These are phyloP conservation scores for Tachysurus fulvidraco DNA, from an alignment of 2,113 vertebrate species.

Conservation along the genomic window DNA sequence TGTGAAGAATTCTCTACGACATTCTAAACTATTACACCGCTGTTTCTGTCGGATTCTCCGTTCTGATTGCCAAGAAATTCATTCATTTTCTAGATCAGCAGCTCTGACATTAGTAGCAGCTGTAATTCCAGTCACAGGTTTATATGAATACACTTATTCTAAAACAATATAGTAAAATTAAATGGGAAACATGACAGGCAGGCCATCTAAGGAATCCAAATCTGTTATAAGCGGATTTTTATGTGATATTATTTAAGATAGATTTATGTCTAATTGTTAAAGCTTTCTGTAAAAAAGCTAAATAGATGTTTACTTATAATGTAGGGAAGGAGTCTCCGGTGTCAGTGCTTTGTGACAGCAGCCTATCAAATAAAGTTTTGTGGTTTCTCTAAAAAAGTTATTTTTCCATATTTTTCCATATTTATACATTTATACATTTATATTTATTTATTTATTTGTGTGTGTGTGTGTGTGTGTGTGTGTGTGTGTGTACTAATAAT, in stretches of 20 bases:
- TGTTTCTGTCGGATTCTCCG: background rate
- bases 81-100: background rate
- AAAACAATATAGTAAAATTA: background rate
- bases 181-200: background rate
- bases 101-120: background rate
- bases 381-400: background rate
- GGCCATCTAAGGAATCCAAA: background rate
- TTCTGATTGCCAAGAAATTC: background rate
- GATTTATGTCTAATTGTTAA: background rate
- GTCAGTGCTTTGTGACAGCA: background rate
- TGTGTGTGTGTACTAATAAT: no score
- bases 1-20: no score
- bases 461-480: no score
- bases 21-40: background rate
- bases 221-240: background rate
- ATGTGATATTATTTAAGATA: background rate
- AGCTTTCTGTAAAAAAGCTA: background rate
- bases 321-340: no score
- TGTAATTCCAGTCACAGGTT: background rate
- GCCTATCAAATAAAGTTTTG: background rate
- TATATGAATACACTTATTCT: background rate
- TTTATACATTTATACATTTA: background rate
- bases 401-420: background rate
- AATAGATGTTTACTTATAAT: background rate
- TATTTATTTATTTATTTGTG: no score